phyloP scores from a whole-genome alignment of 2,113 vertebrate genomes.

The Nothobranchius furzeri region DNA sequence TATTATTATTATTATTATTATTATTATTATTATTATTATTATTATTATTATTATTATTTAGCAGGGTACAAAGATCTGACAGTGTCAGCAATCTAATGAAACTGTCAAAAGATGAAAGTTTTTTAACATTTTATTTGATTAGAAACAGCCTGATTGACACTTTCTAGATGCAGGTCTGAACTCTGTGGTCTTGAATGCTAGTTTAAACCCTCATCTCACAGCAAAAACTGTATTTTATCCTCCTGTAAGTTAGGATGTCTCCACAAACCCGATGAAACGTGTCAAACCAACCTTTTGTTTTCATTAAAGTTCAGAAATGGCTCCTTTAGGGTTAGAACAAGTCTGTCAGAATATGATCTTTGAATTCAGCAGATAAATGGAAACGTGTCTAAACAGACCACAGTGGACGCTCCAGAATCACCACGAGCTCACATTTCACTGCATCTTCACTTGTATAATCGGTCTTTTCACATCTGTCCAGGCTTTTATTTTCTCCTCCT shows the following conservation, averaged over 20 bases:
- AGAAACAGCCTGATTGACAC: neutral
- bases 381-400: constrained; percentile 4
- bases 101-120: no score
- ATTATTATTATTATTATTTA: no score
- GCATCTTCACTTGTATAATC: constrained; percentile 9
- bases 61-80: no score
- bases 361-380: neutral
- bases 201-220: constrained; percentile 51
- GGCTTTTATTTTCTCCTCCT: constrained; percentile 9
- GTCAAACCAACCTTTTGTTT: no score
- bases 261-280: neutral
- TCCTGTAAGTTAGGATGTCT: constrained; percentile 33
- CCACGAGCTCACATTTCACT: constrained; percentile 11
- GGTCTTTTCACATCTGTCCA: constrained; percentile 13
- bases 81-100: no score
- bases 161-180: constrained; percentile 69
- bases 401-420: constrained; percentile 7
- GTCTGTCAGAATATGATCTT: constrained; percentile 1
- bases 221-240: neutral
- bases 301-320: constrained; percentile 3
- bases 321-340: constrained; percentile 15
- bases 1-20: no score
- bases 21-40: no score
- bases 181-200: constrained; percentile 44
- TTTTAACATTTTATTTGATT: neutral